phyloP scores from a whole-genome alignment of 2,113 vertebrate genomes.

The Turnix velox region DNA sequence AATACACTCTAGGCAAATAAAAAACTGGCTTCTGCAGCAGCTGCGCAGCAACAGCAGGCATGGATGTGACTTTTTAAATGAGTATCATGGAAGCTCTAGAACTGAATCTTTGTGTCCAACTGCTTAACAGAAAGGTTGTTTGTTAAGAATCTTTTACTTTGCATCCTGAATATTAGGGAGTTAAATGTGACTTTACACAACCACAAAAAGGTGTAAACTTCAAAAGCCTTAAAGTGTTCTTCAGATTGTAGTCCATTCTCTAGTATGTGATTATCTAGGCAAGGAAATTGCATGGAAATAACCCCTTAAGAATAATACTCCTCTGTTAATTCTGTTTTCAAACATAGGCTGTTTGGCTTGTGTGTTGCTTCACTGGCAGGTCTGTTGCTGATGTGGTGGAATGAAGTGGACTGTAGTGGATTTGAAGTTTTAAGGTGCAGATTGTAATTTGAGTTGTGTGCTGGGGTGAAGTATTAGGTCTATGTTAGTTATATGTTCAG shows the following conservation, averaged over 20 bases:
- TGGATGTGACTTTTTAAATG: not conserved
- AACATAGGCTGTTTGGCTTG: not conserved
- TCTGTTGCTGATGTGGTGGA: not conserved
- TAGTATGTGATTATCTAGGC: not conserved
- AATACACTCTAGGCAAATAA: not conserved
- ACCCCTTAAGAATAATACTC: not conserved
- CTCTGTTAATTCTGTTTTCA: not conserved
- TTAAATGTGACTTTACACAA: not conserved
- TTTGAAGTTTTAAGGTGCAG: not conserved
- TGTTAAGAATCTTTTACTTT: not conserved
- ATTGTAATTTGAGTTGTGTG: not conserved
- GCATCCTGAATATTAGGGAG: not conserved
- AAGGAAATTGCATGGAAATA: not conserved
- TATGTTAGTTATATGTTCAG: not conserved
- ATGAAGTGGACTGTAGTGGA: no score
- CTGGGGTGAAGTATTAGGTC: not conserved
- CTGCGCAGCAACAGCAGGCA: fast-evolving
- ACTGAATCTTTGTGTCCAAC: not conserved
- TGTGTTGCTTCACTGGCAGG: not conserved
- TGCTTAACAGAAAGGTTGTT: not conserved
- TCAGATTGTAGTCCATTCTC: not conserved
- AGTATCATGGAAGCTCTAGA: not conserved
- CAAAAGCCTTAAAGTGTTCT: not conserved
- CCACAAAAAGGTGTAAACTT: not conserved
- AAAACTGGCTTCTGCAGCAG: not conserved